Evolutionary conservation across 2,113 vertebrate species (phyloP).

Genomic region (Hippolais icterina): DNA sequence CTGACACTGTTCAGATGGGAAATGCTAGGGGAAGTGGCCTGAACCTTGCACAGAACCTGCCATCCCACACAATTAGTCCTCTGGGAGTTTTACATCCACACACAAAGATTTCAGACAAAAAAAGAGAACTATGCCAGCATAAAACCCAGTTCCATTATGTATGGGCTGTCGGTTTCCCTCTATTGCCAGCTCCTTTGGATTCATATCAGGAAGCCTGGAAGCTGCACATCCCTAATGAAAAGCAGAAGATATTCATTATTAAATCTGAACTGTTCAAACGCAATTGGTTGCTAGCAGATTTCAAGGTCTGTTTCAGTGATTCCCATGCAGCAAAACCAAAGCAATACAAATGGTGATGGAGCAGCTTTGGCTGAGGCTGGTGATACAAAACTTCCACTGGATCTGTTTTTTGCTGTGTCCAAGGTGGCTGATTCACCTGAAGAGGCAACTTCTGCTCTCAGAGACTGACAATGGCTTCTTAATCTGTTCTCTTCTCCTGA

Average conservation of each 20-base stretch:
- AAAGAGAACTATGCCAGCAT: neutral
- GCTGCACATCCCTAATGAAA: slow-evolving; percentile 45
- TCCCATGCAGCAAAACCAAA: neutral
- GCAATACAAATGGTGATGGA: neutral
- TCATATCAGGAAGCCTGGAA: slow-evolving; percentile 33
- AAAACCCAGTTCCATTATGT: slow-evolving; percentile 15
- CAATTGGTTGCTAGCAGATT: slow-evolving; percentile 34
- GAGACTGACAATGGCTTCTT: neutral
- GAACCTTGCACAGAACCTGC: neutral
- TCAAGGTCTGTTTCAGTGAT: slow-evolving; percentile 28
- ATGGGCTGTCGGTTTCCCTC: slow-evolving; percentile 3
- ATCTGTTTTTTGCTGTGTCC: neutral
- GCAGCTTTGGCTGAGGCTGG: neutral
- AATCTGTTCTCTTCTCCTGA: neutral
- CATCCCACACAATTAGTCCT: neutral
- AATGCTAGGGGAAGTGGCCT: neutral
- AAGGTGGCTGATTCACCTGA: neutral
- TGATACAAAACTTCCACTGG: neutral
- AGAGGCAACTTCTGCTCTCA: neutral
- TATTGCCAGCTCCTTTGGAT: slow-evolving; percentile 44
- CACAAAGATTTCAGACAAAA: neutral
- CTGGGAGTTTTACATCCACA: neutral
- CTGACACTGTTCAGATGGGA: neutral
- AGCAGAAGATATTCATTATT: slow-evolving; percentile 36
- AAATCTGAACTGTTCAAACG: slow-evolving; percentile 28